Percentiles rank a stretch among this genome's conserved stretches.
phyloP scores from a whole-genome alignment of 2,797 vertebrate genomes.

The Masticophis lateralis region DNA sequence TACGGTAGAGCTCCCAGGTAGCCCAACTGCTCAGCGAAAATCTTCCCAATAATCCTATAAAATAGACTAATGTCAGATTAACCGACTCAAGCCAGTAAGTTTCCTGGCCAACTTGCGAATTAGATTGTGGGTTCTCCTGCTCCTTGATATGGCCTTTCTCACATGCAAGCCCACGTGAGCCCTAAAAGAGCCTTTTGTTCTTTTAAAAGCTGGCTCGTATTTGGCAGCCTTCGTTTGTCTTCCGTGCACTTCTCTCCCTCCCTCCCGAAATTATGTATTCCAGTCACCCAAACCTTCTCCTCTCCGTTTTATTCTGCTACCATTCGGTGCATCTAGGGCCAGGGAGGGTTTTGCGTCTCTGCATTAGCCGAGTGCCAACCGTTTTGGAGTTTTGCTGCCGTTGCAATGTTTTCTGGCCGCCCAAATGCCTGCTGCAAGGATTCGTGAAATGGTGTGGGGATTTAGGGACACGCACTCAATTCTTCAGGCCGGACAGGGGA shows the following conservation, averaged over 20 bases:
- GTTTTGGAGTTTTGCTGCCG: background rate
- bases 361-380: background rate
- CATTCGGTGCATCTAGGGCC: background rate
- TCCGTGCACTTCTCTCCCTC: background rate
- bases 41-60: background rate
- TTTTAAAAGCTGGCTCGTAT: background rate
- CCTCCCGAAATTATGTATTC: background rate
- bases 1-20: background rate
- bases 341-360: background rate
- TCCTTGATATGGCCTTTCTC: background rate
- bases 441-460: too few species aligned
- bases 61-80: background rate
- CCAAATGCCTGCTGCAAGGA: fast-evolving
- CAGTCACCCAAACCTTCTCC: background rate
- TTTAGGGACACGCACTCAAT: background rate
- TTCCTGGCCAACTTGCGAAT: background rate
- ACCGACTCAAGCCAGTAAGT: background rate
- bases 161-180: background rate
- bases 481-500: background rate
- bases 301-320: too few species aligned
- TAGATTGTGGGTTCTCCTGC: background rate
- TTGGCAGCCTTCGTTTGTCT: background rate
- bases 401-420: background rate
- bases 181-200: background rate
- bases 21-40: background rate